A percentile compares a stretch with the other conserved stretches of the same genome.
These are phyloP conservation scores for Ophioninae sp. DNA, from an alignment of 2,888 invertebrate genomes.

Conservation along the genomic window DNA sequence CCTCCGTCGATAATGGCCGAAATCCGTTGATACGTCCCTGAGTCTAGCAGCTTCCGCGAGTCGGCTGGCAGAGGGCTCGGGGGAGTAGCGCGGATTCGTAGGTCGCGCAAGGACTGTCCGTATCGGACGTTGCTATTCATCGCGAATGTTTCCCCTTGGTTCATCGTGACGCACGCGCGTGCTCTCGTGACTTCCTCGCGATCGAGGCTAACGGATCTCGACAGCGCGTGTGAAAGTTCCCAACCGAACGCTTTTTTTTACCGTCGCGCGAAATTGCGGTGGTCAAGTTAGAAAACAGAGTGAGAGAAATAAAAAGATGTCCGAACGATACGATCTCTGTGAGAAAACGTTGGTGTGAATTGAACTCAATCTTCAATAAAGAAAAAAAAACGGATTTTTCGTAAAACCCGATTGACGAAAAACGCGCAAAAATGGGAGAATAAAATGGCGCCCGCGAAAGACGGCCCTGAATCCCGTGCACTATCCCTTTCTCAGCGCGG, in stretches of 20 bases:
- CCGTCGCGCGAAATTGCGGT: conserved; percentile 50
- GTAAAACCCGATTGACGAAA: background rate
- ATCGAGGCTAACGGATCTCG: conserved; percentile 7
- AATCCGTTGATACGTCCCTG: conserved; percentile 63
- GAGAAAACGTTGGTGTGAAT: conserved; percentile 3
- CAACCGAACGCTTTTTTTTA: conserved; percentile 35
- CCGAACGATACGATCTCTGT: background rate
- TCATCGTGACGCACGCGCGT: conserved; percentile 37
- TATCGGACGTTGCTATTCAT: conserved; percentile 32
- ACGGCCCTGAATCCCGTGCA: conserved; percentile 56
- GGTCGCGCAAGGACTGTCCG: conserved; percentile 68
- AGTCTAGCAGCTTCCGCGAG: conserved; percentile 65
- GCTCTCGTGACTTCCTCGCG: background rate
- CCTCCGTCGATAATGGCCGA: background rate
- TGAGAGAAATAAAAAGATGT: background rate
- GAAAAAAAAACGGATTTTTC: background rate
- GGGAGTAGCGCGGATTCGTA: conserved; percentile 67
- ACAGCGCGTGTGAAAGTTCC: conserved; percentile 47
- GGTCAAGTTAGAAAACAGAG: conserved; percentile 45
- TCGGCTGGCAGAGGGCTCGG: conserved; percentile 68
- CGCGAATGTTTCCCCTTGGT: conserved; percentile 68
- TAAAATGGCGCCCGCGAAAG: conserved; percentile 12
- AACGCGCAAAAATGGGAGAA: conserved; percentile 2
- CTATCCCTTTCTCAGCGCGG: conserved; percentile 54
- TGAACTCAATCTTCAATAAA: background rate